Percentiles rank a stretch among this genome's conserved stretches.
Evolutionary conservation across 2,888 invertebrate genomes (phyloP).

Genomic region (Lapara coniferarum): DNA sequence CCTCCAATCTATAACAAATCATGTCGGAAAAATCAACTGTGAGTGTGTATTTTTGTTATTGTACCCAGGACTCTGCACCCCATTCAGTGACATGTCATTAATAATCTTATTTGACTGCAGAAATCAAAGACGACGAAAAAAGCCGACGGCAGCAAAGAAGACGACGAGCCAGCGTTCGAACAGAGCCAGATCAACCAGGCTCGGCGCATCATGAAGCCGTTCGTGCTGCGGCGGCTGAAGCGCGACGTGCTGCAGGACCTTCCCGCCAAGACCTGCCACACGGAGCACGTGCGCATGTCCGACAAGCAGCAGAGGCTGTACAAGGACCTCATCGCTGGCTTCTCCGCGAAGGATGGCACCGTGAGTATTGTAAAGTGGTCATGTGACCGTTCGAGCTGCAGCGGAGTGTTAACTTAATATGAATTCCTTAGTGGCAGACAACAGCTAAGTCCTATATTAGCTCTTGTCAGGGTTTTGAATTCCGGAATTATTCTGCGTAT

Average conservation of each 20-base stretch:
- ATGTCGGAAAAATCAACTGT: too few relatives aligned
- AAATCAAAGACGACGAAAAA: constrained; percentile 83
- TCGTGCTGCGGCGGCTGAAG: constrained; percentile 94
- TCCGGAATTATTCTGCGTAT: too few relatives aligned
- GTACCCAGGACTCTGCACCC: too few relatives aligned
- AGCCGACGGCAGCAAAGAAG: constrained; percentile 73
- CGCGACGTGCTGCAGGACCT: constrained; percentile 92
- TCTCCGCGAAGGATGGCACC: constrained; percentile 85
- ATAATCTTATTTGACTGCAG: constrained; percentile 47
- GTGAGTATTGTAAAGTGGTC: constrained; percentile 54
- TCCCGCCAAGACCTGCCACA: constrained; percentile 91
- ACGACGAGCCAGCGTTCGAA: constrained; percentile 91
- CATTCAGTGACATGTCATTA: too few relatives aligned
- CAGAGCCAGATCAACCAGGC: constrained; percentile 95
- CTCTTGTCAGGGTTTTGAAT: too few relatives aligned
- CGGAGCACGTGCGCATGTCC: constrained; percentile 86
- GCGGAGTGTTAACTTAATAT: too few relatives aligned
- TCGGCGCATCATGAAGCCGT: constrained; percentile 97
- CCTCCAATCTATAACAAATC: too few relatives aligned
- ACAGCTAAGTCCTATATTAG: too few relatives aligned
- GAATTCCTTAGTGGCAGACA: too few relatives aligned
- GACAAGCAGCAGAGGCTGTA: constrained; percentile 90
- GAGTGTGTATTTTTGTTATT: too few relatives aligned
- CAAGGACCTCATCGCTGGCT: constrained; percentile 87
- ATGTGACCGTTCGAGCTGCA: too few relatives aligned